Evolutionary conservation across 2,888 invertebrate species (phyloP).

Genomic region (Hypselothyrea guttata): DNA sequence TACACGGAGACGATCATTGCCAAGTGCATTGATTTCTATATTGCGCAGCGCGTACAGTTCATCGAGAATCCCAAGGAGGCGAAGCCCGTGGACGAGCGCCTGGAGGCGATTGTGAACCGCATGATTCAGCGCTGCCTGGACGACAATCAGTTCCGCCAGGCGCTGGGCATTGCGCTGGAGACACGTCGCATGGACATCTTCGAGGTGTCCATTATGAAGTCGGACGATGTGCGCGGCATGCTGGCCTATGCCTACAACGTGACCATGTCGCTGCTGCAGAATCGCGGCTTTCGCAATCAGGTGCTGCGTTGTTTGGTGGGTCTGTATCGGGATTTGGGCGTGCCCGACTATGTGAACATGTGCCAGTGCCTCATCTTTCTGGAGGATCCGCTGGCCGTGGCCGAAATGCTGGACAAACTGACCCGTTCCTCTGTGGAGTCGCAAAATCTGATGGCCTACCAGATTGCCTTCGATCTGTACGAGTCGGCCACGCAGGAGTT

Average conservation of each 20-base stretch:
- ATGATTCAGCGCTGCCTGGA: slow-evolving; percentile 98
- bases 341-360: slow-evolving; percentile 99
- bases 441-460: slow-evolving; percentile 97
- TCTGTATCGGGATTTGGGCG: slow-evolving; percentile 92
- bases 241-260: slow-evolving; percentile 97
- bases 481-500: slow-evolving; percentile 99
- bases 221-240: slow-evolving; percentile 95
- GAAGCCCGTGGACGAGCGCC: slow-evolving; percentile 89
- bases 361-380: slow-evolving; percentile 98
- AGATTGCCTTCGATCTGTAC: slow-evolving; percentile 99
- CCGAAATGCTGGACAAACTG: slow-evolving; percentile 94
- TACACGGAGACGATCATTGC: slow-evolving; percentile 98
- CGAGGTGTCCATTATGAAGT: slow-evolving; percentile 93
- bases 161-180: slow-evolving; percentile 97
- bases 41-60: slow-evolving; percentile 90
- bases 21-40: slow-evolving; percentile 98
- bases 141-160: slow-evolving; percentile 97
- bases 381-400: slow-evolving; percentile 96
- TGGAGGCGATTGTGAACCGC: slow-evolving; percentile 96
- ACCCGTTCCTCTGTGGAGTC: slow-evolving; percentile 89
- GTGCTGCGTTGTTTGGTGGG: slow-evolving; percentile 94
- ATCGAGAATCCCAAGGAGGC: slow-evolving; percentile 87
- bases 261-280: slow-evolving; percentile 97
- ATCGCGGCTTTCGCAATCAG: slow-evolving; percentile 94
- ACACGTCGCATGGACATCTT: slow-evolving; percentile 98